Base-by-base conservation (phyloP, 1,140 invertebrate species). In the Drosophila sulfurigaster region DNA sequence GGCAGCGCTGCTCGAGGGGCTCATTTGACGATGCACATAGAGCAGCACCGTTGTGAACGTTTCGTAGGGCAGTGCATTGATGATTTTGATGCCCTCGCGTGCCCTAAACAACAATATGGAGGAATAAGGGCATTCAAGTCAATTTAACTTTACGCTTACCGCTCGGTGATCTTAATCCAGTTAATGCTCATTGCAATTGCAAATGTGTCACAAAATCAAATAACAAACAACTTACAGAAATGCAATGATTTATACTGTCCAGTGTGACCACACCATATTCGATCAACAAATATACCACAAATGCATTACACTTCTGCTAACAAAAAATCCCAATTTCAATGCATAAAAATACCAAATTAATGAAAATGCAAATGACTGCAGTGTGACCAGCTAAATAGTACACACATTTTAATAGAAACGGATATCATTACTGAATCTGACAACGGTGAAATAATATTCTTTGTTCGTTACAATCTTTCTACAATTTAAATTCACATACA, bases 81-180 rank as follows among this genome's bases (percentile, higher is more conserved):
- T 92, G 28, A 92, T 92, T 77, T 92, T 92, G n/a, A 92, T 92
- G 25, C 92, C 92, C 62, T 92, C 92, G 3, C 91, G 89, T 43
- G 92, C 92, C 28, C 92, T 92, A 41, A 15, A 5, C 13, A 5
- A n/a, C 13, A 35, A 25, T 3, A 13, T 6, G 1, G 2, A 46
- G 7, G 8, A 30, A 48, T 69, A 1, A 45, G 3, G 43, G 11
- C 2, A 48, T 28, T n/a, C 10, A 11, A 38, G 15, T 48, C 1
- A 11, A n/a, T 30, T 13, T 51, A 6, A 41, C 20, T 10, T 28
- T 16, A 6, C 20, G 28, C 30, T 66, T 72, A 91, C 92, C 92
- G 74, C 32, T 92, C 92, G 2, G 92, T 92, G 20, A 92, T 92
- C 73, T 92, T 92, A 30, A 92, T 92, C 92, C 92, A 92, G 63